These are phyloP conservation scores for Pseudanteris insignis DNA, from an alignment of 2,888 invertebrate species.

Conservation along the genomic window DNA sequence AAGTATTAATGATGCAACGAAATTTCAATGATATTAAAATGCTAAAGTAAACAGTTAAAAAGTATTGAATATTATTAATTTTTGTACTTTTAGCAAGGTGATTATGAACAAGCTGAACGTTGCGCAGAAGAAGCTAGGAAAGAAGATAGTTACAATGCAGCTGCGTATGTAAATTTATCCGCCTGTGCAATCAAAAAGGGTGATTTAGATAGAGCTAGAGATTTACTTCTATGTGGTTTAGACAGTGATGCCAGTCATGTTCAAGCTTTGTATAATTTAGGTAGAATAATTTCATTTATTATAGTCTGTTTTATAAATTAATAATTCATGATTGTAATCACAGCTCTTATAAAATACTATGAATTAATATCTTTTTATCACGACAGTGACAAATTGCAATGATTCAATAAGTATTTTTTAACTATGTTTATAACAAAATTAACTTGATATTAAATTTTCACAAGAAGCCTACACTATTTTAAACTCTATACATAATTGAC, in stretches of 20 bases:
- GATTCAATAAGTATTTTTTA: too few species aligned
- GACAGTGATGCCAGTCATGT: slow-evolving; percentile 83
- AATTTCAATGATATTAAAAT: too few species aligned
- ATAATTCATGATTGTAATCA: too few species aligned
- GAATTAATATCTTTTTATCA: not conserved
- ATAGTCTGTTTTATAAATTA: too few species aligned
- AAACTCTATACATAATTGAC: too few species aligned
- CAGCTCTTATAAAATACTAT: slow-evolving; percentile 1
- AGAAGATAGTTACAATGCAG: slow-evolving; percentile 80
- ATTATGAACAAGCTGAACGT: slow-evolving; percentile 79
- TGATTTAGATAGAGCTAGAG: slow-evolving; percentile 76
- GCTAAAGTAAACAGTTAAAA: too few species aligned
- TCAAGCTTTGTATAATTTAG: slow-evolving; percentile 85
- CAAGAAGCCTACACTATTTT: too few species aligned
- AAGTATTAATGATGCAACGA: too few species aligned
- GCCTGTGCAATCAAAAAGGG: slow-evolving; percentile 79
- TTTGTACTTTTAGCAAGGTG: slow-evolving; percentile 73
- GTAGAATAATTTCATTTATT: slow-evolving; percentile 67
- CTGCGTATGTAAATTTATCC: slow-evolving; percentile 86
- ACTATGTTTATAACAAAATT: too few species aligned
- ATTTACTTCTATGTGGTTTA: slow-evolving; percentile 78
- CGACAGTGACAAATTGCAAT: too few species aligned
- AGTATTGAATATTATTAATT: too few species aligned
- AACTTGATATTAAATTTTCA: too few species aligned
- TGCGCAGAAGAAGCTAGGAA: slow-evolving; percentile 79